Conservation (phyloP, 2,797 vertebrate genomes). For the Danio tinwini region DNA sequence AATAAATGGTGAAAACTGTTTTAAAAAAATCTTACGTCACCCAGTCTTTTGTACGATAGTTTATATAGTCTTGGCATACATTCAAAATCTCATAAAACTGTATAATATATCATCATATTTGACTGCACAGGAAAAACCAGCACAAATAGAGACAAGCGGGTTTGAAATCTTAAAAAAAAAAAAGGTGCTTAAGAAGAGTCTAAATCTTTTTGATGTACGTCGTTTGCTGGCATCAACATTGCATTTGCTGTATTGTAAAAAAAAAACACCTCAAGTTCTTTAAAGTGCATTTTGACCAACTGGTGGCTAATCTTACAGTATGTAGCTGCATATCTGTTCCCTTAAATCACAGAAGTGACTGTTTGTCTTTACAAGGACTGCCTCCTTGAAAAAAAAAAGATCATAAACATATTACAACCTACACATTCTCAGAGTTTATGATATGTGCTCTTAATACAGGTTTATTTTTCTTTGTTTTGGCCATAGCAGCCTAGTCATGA, state of each 20-base stretch:
- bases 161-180: neutral
- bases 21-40: neutral
- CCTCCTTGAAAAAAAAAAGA: conserved; percentile 1
- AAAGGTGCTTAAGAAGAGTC: neutral
- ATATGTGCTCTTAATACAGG: neutral
- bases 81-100: neutral
- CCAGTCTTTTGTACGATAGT: neutral
- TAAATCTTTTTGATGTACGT: neutral
- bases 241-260: neutral
- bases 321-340: neutral
- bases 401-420: neutral
- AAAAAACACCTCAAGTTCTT: neutral
- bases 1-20: neutral
- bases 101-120: neutral
- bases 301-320: neutral
- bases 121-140: conserved; percentile 6
- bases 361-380: neutral
- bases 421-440: neutral
- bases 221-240: neutral
- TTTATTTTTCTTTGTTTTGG: neutral
- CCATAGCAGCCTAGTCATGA: neutral
- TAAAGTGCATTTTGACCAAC: conserved; percentile 3
- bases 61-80: neutral
- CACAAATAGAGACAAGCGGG: neutral
- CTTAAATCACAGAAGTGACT: neutral